phyloP scores from a whole-genome alignment of 1,140 invertebrate genomes.

The Zophobas morio region DNA sequence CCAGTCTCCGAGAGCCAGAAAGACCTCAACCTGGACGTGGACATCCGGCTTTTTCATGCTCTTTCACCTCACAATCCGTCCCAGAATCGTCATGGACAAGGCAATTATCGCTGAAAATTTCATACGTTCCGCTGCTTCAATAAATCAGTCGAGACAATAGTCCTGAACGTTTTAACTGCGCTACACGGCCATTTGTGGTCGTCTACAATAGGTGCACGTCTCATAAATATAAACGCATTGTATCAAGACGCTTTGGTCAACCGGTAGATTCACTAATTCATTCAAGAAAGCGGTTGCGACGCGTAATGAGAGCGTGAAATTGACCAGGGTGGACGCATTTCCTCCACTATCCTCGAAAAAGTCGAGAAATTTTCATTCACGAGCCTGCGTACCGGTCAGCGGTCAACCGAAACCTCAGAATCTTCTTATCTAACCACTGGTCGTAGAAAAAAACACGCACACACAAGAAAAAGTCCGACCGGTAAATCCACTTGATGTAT shows the following conservation, averaged over 20 bases:
- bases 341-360: not conserved
- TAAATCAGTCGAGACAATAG: conserved; percentile 29
- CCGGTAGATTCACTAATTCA: conserved; percentile 32
- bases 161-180: conserved; percentile 18
- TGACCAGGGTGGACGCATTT: not conserved
- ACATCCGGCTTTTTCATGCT: not conserved
- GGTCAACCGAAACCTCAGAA: conserved; percentile 16
- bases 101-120: conserved; percentile 20
- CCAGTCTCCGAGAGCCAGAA: no score
- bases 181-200: conserved; percentile 24
- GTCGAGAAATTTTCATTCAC: not conserved
- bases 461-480: conserved; percentile 12
- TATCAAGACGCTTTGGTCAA: conserved; percentile 30
- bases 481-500: conserved; percentile 46
- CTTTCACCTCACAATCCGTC: not conserved
- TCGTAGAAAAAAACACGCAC: conserved; percentile 9
- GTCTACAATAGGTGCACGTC: conserved; percentile 29
- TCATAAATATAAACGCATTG: conserved; percentile 33
- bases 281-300: conserved; percentile 12
- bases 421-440: conserved; percentile 7
- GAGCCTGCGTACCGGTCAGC: not conserved
- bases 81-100: not conserved
- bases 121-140: conserved; percentile 3
- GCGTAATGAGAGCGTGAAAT: conserved; percentile 16
- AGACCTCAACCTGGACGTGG: no score